phyloP scores from a whole-genome alignment of 2,113 vertebrate species.

The Cryptomyrus ogoouensis region DNA sequence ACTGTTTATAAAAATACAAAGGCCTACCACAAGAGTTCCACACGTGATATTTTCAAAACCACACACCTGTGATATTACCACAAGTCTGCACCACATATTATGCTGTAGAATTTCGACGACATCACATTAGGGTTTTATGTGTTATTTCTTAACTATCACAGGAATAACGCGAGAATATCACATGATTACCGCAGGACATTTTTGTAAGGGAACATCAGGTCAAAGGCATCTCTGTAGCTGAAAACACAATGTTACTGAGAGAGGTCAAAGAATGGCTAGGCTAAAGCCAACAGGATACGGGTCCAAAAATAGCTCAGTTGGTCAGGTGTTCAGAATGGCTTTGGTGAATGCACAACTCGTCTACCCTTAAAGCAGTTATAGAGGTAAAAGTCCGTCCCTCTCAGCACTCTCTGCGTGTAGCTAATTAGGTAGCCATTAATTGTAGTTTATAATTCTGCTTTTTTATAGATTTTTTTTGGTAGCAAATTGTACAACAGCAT shows the following conservation, averaged over 20 bases:
- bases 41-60: not conserved
- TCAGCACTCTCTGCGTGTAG: not conserved
- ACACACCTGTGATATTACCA: not conserved
- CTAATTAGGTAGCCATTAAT: not conserved
- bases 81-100: not conserved
- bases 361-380: not conserved
- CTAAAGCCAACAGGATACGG: not conserved
- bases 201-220: not conserved
- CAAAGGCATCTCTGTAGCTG: not conserved
- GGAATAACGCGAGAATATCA: not conserved
- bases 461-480: not conserved
- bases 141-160: not conserved
- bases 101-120: not conserved
- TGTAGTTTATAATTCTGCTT: not conserved
- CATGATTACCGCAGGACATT: not conserved
- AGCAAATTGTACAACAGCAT: not conserved
- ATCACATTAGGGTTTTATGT: not conserved
- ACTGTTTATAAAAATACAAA: not conserved
- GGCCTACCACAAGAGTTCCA: not conserved
- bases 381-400: not conserved
- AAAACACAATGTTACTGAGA: not conserved
- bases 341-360: not conserved
- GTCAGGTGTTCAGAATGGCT: not conserved
- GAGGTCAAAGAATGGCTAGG: not conserved
- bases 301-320: conserved; percentile 17